Evolutionary conservation across 1,140 invertebrate species (phyloP).

Genomic region (Pseudomyrmex concolor): DNA sequence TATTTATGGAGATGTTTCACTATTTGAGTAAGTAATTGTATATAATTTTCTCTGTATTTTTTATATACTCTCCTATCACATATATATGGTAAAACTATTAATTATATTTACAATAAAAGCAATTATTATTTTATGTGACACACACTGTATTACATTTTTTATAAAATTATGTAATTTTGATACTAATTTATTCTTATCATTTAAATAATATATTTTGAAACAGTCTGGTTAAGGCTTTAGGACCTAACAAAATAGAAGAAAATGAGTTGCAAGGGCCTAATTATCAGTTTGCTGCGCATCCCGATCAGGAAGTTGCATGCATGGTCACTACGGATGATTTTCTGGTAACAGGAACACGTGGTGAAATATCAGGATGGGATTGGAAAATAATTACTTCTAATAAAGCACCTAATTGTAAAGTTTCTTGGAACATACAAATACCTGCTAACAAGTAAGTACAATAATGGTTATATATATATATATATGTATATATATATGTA

Average conservation of each 20-base stretch:
- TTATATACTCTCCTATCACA: too few relatives aligned
- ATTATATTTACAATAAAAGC: background rate
- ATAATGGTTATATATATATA: constrained; percentile 1
- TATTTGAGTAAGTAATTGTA: constrained; percentile 90
- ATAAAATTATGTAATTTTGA: background rate
- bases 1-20: constrained; percentile 92
- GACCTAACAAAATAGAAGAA: constrained; percentile 84
- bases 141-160: background rate
- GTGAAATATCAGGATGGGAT: constrained; percentile 91
- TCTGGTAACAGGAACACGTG: constrained; percentile 90
- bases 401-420: constrained; percentile 87
- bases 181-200: background rate
- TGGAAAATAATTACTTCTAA: constrained; percentile 89
- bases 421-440: constrained; percentile 89
- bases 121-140: background rate
- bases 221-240: constrained; percentile 87
- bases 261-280: constrained; percentile 86
- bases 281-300: constrained; percentile 86
- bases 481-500: constrained; percentile 8
- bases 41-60: background rate
- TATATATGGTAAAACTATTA: background rate
- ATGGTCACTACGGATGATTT: constrained; percentile 89
- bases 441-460: constrained; percentile 86
- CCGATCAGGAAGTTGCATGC: constrained; percentile 89
- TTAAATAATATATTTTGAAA: constrained; percentile 65